Base-by-base conservation (phyloP, 2,797 vertebrate species). In the Enteromius afrohamiltoni region DNA sequence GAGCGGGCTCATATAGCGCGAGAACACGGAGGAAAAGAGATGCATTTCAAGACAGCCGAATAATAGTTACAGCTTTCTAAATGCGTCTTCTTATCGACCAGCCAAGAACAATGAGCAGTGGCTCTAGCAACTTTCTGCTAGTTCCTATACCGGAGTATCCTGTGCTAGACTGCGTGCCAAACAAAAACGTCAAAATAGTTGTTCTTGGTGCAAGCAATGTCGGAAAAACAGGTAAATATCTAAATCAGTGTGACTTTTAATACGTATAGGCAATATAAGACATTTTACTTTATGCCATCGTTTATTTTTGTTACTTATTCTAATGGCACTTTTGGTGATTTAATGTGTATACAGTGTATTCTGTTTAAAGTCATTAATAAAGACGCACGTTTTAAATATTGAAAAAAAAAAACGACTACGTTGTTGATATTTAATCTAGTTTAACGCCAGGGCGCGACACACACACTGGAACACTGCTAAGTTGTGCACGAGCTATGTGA, bases 61-160 rank as follows among this genome's bases (percentile, higher is more conserved):
- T 79, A 73, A 83, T 80, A 88, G 53, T 79, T 68, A 55, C 67
- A 84, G 76, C 80, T 73, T 90, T 83, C 91, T 95, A 88, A 90
- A 95, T 95, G 95, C 94, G 92, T 90, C 91, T 92, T 85, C 90
- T 91, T 86, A 91, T 84, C 81, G 91, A 92, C 89, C 87, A 93
- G 85, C 86, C 92, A 87, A 92, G 88, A 88, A 95, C 92, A 88
- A 98, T 97, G 96, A 97, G 94, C 91, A 90, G 95, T 93, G 95
- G 94, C 82, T 94, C 96, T 47, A 92, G 95, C 21, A 96, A 94
- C 92, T 98, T 97, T 90, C 94, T 98, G 86, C 93, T 98, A 92
- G 95, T 97, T 55, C 97, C 97, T 86, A 97, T 98, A 83, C 97
- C 97, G 83, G 97, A 98, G 91, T 96, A 95, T 51, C 95, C 97